Evolutionary conservation across 2,888 invertebrate genomes (phyloP), one percentile per base, ranked within the genome.

Genomic region (Oasisia sp.): DNA sequence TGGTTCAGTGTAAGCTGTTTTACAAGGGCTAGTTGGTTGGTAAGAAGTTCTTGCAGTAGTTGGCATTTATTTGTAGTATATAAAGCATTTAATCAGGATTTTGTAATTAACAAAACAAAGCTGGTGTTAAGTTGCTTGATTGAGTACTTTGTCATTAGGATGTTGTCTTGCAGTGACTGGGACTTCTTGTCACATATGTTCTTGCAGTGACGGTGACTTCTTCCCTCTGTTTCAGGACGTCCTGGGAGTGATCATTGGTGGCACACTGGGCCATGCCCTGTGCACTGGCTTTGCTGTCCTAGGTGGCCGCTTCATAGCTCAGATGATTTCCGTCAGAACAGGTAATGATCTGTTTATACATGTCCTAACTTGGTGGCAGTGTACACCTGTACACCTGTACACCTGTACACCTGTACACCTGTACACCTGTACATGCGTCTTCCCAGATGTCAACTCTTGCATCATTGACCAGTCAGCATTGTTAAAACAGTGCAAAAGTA

Each of bases 251-350:
- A 98, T 99, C 93, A 96, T 99, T 32, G 99, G 99, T 32, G 99
- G 99, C 89, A 97, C 98, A 93, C 96, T 99, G 93, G 99, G 99
- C 0, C 99, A 99, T 97, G 98, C 98, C 19, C 97, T 99, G 92
- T 99, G 99, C 96, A 99, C 99, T 27, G 99, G 99, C 3, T 97
- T 99, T 94, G 99, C 99, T 94, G 99, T 99, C 92, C 97, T 99
- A 94, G 99, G 99, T 89, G 99, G 99, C 0, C 97, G 99, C 95
- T 98, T 99, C 97, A 98, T 99, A 94, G 99, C 99, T 91, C 98
- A 99, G 96, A 98, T 98, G 97, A 99, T 99, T 96, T 99, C 99
- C 94, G 99, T 99, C 44, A 97, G 99, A 97, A 99, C 99, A 97
- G 98, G 99, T 99, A 96, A 19, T 44, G 38, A n/a, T 44, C 74